Evolutionary conservation across 2,888 invertebrate species (phyloP).

Genomic region (Epistrophella euchroma): DNA sequence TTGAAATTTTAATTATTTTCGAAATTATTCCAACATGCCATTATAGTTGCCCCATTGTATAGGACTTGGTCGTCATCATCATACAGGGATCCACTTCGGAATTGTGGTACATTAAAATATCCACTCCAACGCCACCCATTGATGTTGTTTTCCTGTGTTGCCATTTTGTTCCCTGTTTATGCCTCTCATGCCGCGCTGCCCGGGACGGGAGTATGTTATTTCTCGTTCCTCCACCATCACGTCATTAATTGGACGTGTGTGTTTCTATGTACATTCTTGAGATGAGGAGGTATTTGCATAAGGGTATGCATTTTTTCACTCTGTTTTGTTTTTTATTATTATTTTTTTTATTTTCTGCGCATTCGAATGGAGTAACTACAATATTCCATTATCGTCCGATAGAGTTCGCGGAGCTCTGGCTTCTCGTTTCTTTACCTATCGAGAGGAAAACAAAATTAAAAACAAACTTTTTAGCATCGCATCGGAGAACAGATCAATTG

Average conservation of each 20-base stretch:
- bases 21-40: not conserved
- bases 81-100: constrained; percentile 33
- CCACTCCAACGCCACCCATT: constrained; percentile 73
- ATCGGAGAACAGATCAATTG: constrained; percentile 60
- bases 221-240: constrained; percentile 34
- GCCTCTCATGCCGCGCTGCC: constrained; percentile 1
- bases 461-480: constrained; percentile 42
- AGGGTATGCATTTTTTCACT: constrained; percentile 49
- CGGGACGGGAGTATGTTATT: not conserved
- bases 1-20: not conserved
- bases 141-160: constrained; percentile 56
- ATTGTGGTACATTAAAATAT: constrained; percentile 69
- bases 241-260: constrained; percentile 70
- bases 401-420: constrained; percentile 28
- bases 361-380: constrained; percentile 43
- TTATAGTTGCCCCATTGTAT: not conserved
- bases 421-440: constrained; percentile 32
- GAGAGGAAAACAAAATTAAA: constrained; percentile 33
- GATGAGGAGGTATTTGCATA: constrained; percentile 60
- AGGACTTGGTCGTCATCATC: not conserved
- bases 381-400: constrained; percentile 70
- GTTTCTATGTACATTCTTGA: constrained; percentile 26
- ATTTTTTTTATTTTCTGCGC: constrained; percentile 32
- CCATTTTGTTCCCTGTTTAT: constrained; percentile 37
- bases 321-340: not conserved